phyloP scores from a whole-genome alignment of 2,113 vertebrate genomes.

The Zosterops lateralis region DNA sequence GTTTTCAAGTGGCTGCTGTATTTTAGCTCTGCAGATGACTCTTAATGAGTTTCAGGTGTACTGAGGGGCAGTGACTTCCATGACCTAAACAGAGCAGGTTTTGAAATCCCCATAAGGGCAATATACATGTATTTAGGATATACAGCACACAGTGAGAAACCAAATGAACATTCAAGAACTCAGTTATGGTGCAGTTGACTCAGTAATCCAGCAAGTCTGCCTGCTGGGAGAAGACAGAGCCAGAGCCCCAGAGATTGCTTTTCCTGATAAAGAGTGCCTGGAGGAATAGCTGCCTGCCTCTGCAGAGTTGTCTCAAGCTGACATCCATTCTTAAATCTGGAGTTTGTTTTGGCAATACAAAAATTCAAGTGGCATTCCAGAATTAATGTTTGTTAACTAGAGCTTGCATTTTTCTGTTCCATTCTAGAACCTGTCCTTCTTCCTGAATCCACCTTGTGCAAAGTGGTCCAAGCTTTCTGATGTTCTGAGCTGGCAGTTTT shows the following conservation, averaged over 20 bases:
- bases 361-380: neutral
- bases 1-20: neutral
- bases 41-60: neutral
- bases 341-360: neutral
- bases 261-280: neutral
- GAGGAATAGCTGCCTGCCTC: neutral
- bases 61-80: neutral
- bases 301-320: neutral
- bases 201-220: neutral
- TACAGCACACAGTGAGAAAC: neutral
- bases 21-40: neutral
- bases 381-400: neutral
- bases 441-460: conserved; percentile 82
- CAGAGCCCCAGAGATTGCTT: neutral
- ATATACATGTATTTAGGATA: neutral
- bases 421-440: conserved; percentile 85
- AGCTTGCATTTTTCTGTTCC: neutral
- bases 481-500: conserved; percentile 93
- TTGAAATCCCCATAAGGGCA: neutral
- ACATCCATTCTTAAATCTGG: neutral
- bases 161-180: neutral
- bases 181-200: neutral
- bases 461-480: conserved; percentile 86
- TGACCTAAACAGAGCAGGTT: neutral
- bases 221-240: neutral